A percentile compares a stretch with the other conserved stretches of the same genome.
Evolutionary conservation across 2,888 invertebrate genomes (phyloP).

Genomic region (Blastobasis lacticolella): DNA sequence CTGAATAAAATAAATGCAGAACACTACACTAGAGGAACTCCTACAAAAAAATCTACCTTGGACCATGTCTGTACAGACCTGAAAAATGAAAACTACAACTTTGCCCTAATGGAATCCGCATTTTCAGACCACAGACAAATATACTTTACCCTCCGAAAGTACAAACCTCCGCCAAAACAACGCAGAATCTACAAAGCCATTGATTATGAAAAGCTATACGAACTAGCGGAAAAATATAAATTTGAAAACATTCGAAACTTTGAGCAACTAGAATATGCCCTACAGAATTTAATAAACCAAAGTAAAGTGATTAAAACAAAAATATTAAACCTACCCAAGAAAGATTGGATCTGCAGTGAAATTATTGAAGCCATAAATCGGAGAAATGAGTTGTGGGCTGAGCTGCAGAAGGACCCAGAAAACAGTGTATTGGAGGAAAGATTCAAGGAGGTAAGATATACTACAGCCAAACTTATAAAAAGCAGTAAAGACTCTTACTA

Average conservation of each 20-base stretch:
- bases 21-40: constrained; percentile 9
- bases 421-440: too few species aligned
- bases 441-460: too few species aligned
- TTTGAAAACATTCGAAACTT: constrained; percentile 1
- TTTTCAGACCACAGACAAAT: constrained; percentile 14
- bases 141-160: constrained; percentile 10
- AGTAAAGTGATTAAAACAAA: too few species aligned
- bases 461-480: too few species aligned
- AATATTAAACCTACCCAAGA: too few species aligned
- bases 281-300: background rate
- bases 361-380: too few species aligned
- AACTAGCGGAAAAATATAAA: constrained; percentile 3
- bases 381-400: too few species aligned
- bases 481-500: too few species aligned
- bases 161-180: constrained; percentile 7
- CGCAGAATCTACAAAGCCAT: constrained; percentile 8
- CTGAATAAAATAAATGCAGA: constrained; percentile 12
- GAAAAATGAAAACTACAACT: constrained; percentile 8
- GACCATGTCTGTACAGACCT: constrained; percentile 14
- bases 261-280: background rate
- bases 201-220: constrained; percentile 7
- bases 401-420: too few species aligned
- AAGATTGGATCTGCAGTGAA: too few species aligned
- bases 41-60: constrained; percentile 12
- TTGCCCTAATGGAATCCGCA: constrained; percentile 9